A percentile compares a stretch with the other conserved stretches of the same genome.
phyloP scores from a whole-genome alignment of 1,140 invertebrate genomes.

The Akabosia matsudoensis region DNA sequence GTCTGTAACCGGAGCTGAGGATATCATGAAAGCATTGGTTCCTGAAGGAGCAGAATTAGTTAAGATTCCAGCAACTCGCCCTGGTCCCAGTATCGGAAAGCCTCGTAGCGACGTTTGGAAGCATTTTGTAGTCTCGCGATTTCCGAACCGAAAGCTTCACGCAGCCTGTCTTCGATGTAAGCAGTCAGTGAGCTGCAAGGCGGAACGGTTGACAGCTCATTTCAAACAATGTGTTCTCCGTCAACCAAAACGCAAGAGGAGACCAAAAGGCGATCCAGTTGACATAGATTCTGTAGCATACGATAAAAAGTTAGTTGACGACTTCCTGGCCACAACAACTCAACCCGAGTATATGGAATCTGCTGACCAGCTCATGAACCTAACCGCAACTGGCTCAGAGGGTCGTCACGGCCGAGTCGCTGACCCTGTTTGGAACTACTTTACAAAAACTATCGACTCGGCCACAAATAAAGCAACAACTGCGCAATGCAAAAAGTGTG shows the following conservation, averaged over 20 bases:
- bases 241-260: neutral
- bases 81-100: neutral
- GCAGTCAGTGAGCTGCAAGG: neutral
- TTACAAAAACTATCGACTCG: neutral
- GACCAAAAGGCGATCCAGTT: neutral
- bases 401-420: neutral
- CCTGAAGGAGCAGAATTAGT: neutral
- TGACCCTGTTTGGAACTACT: conserved; percentile 7
- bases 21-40: neutral
- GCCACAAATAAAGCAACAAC: neutral
- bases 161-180: neutral
- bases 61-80: neutral
- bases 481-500: neutral
- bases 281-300: neutral
- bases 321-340: too few relatives aligned
- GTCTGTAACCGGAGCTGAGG: too few relatives aligned
- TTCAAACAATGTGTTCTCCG: neutral
- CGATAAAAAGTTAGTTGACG: neutral
- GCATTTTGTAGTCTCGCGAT: neutral
- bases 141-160: neutral
- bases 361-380: too few relatives aligned
- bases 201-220: neutral
- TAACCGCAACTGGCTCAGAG: too few relatives aligned
- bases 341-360: too few relatives aligned
- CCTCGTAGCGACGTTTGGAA: neutral